A percentile compares a stretch with the other conserved stretches of the same genome.
These are phyloP conservation scores for Psilanteris sp. DNA, from an alignment of 1,140 invertebrate genomes.

Conservation along the genomic window DNA sequence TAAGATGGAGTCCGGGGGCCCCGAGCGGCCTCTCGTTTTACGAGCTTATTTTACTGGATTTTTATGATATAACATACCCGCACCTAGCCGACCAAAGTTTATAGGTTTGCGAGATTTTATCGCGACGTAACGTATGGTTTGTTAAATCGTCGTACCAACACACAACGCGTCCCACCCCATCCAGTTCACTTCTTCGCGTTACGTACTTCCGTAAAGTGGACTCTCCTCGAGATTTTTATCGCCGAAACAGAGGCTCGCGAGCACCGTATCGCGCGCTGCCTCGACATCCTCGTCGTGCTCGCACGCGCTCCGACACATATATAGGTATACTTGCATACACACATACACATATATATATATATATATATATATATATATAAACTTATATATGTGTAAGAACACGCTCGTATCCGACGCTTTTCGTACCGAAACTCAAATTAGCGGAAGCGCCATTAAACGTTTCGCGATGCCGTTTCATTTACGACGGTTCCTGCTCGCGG, in stretches of 20 bases:
- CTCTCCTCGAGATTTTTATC: constrained; percentile 53
- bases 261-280: constrained; percentile 4
- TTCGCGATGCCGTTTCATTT: constrained; percentile 49
- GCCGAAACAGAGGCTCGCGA: constrained; percentile 45
- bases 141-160: constrained; percentile 75
- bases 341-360: too few relatives aligned
- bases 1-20: constrained; percentile 19
- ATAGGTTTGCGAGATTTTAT: constrained; percentile 80
- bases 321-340: too few relatives aligned
- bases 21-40: constrained; percentile 69
- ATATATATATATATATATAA: too few relatives aligned
- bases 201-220: constrained; percentile 64
- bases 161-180: constrained; percentile 3
- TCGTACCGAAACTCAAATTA: constrained; percentile 48
- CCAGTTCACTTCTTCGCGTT: constrained; percentile 32
- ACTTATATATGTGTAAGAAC: too few relatives aligned
- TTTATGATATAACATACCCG: constrained; percentile 79
- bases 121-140: constrained; percentile 79
- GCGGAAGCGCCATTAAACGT: constrained; percentile 51
- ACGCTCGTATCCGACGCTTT: too few relatives aligned
- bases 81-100: constrained; percentile 75
- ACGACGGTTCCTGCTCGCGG: constrained; percentile 32
- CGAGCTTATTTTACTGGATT: constrained; percentile 80
- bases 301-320: too few relatives aligned
- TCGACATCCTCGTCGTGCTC: too few relatives aligned